phyloP scores from a whole-genome alignment of 2,888 invertebrate genomes.

The Chirona hameri region DNA sequence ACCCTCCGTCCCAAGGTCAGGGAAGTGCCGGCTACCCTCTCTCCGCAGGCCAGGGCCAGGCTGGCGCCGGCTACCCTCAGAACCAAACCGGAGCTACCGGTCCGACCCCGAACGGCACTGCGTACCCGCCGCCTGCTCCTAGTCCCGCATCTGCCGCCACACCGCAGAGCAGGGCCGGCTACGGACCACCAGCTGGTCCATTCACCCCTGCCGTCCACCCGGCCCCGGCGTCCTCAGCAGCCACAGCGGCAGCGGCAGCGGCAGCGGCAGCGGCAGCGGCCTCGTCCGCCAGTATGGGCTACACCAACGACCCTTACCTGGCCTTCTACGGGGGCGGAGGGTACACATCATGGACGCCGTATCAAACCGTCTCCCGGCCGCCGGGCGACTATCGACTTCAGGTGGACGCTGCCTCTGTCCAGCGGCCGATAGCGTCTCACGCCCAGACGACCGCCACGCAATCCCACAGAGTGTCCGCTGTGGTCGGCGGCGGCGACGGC shows the following conservation, averaged over 20 bases:
- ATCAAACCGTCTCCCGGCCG: slow-evolving; percentile 8
- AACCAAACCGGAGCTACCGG: not conserved
- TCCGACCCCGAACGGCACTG: not conserved
- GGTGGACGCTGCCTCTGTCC: not conserved
- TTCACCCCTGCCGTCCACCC: not conserved
- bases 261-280: not conserved
- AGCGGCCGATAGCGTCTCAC: not conserved
- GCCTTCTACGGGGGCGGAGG: slow-evolving; percentile 12
- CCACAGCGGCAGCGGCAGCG: not conserved
- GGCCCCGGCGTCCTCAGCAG: not conserved
- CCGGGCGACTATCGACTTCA: not conserved
- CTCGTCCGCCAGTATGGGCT: not conserved
- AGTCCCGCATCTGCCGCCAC: not conserved
- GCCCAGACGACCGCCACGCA: not conserved
- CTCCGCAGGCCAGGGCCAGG: not conserved
- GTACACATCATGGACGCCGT: slow-evolving; percentile 3
- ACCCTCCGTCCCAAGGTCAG: not conserved
- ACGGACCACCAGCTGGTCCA: not conserved
- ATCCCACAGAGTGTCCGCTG: not conserved
- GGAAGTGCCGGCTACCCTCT: not conserved
- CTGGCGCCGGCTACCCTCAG: not conserved
- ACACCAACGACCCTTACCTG: slow-evolving; percentile 23
- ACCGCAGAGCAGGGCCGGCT: not conserved
- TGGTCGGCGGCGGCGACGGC: not conserved
- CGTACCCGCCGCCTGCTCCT: not conserved